Evolutionary conservation across 2,797 vertebrate species (phyloP).

Genomic region (Schizopygopsis pylzovi): DNA sequence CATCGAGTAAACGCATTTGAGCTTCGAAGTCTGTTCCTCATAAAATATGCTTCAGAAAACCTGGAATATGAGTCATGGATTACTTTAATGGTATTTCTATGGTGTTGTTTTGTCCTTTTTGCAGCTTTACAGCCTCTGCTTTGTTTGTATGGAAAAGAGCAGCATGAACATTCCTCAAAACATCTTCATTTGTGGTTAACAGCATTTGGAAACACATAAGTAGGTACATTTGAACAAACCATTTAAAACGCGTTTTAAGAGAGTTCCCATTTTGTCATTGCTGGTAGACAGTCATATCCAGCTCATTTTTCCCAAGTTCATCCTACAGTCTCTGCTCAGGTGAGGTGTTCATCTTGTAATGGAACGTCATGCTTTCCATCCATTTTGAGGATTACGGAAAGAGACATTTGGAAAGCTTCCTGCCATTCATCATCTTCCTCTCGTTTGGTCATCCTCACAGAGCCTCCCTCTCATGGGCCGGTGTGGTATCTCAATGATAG

Average conservation of each 20-base stretch:
- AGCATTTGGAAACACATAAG: background rate
- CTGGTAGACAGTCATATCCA: background rate
- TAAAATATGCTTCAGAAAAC: background rate
- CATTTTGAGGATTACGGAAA: background rate
- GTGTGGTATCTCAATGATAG: background rate
- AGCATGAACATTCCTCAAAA: background rate
- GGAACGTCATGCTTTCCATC: background rate
- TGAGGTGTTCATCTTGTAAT: constrained; percentile 5
- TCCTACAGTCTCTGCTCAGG: background rate
- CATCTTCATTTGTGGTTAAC: background rate
- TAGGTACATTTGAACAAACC: background rate
- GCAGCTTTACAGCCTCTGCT: background rate
- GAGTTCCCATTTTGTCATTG: background rate
- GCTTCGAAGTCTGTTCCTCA: background rate
- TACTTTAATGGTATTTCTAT: background rate
- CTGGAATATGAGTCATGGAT: background rate
- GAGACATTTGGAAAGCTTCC: constrained; percentile 26
- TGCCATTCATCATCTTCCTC: constrained; percentile 46
- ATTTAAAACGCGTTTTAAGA: background rate
- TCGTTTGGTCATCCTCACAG: background rate
- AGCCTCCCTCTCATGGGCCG: background rate
- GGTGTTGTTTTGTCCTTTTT: background rate
- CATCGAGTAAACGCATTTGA: background rate
- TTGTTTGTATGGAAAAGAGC: background rate
- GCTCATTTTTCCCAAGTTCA: background rate